Conservation (phyloP, 30 jellyfish, hydroid and myxozoan genomes). For the Turritopsis rubra region DNA sequence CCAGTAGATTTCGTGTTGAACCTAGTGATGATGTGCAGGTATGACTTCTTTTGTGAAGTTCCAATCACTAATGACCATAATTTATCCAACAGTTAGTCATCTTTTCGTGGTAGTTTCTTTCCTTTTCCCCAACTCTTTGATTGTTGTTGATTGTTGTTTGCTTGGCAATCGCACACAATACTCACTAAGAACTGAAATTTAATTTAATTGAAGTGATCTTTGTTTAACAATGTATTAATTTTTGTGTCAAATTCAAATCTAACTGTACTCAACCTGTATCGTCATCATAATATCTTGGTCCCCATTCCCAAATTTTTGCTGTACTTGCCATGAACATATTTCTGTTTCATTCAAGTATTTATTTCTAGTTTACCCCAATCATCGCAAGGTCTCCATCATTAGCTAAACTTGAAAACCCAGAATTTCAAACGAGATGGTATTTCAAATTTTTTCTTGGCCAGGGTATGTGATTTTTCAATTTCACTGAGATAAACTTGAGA, state of each 20-base stretch:
- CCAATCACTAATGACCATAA: too few species aligned
- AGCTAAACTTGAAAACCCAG: slow-evolving; percentile 93
- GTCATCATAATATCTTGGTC: too few species aligned
- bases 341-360: not conserved
- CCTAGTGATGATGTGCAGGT: slow-evolving; percentile 72
- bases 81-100: too few species aligned
- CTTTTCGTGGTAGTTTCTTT: too few species aligned
- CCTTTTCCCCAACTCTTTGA: too few species aligned
- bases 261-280: too few species aligned
- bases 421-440: slow-evolving; percentile 94
- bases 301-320: too few species aligned
- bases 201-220: too few species aligned
- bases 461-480: slow-evolving; percentile 35
- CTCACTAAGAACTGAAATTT: too few species aligned
- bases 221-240: too few species aligned
- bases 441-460: slow-evolving; percentile 92
- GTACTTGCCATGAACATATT: not conserved
- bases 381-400: slow-evolving; percentile 51
- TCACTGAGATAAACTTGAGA: not conserved
- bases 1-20: slow-evolving; percentile 82
- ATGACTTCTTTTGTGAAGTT: not conserved
- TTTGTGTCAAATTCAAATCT: too few species aligned
- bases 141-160: not conserved
- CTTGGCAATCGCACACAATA: too few species aligned
- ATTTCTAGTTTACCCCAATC: slow-evolving; percentile 33